Base-by-base conservation (phyloP, 30 jellyfish, hydroid and myxozoan genomes). In the Pseudorhiza aurosa region DNA sequence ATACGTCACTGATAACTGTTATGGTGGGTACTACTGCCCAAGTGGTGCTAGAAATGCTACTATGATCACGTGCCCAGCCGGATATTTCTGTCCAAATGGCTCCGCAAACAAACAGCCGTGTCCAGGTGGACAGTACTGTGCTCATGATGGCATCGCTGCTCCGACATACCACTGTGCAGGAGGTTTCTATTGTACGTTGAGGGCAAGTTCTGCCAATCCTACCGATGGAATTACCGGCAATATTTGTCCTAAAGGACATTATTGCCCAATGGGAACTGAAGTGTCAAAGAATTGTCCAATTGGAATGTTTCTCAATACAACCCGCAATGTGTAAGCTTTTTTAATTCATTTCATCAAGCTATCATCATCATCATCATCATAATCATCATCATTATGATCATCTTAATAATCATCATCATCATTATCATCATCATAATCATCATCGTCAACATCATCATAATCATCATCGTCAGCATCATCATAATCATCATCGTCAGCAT, bases 21-120 rank as follows among this genome's bases (percentile, higher is more conserved):
- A 64, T 36, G 93, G 93, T 7, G 99, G 99, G 3, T 94, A 87
- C 67, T 94, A 94, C 71, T 94, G 99, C 58, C 95, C 97, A n/a
- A 58, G 95, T 6, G 95, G 96, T 6, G 95, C 99, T 6, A 40
- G 37, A 12, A 88, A 87, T 72, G 85, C 96, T 27, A 94, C 97
- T 14, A 68, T 65, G 87, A 33, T 81, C 4, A 35, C 27, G 19
- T 94, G 99, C 57, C 97, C 97, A 15, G 51, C 62, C 18, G 99
- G 99, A 0, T 69, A 59, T 55, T 94, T 64, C 85, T 87, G 97
- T 58, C 99, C 99, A 2, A 78, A 71, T 49, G 99, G 99, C 47
- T 68, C 96, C 4, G 45, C 51, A 19, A 44, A 49, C 8, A 88
- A 96, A 72, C 72, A 63, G 4, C 91, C 96, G 9, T 94, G 99